Percentiles rank a stretch among this genome's conserved stretches.
These are phyloP conservation scores for Tanytarsus gracilentus DNA, from an alignment of 2,888 invertebrate genomes.

Conservation along the genomic window DNA sequence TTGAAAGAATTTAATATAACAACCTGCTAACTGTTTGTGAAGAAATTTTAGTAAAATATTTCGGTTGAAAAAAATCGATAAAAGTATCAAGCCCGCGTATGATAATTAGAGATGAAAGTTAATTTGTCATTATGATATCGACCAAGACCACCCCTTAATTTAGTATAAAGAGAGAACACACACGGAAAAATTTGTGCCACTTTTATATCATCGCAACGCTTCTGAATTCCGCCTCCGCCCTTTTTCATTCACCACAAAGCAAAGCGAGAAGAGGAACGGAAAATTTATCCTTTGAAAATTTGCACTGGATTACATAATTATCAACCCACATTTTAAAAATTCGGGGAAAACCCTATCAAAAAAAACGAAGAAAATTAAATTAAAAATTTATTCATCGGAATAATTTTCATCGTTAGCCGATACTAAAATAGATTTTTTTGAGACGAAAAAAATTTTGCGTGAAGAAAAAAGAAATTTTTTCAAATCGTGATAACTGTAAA, in stretches of 20 bases:
- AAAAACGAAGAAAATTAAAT: background rate
- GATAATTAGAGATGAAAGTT: no score
- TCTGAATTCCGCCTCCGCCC: conserved; percentile 2
- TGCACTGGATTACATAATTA: background rate
- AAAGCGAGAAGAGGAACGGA: background rate
- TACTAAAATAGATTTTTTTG: background rate
- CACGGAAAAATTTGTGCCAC: background rate
- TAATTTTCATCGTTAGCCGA: background rate
- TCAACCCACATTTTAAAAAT: background rate
- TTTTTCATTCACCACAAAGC: background rate
- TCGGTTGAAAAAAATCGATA: no score
- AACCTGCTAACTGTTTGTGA: no score
- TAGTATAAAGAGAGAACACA: no score
- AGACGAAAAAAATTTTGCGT: background rate
- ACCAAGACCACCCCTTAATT: no score
- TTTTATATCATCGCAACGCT: background rate
- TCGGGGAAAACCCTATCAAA: background rate
- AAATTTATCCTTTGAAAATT: conserved; percentile 3
- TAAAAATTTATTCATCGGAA: background rate
- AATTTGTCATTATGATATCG: no score
- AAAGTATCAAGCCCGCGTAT: no score
- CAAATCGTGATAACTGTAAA: conserved; percentile 1
- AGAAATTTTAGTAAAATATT: no score
- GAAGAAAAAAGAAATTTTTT: background rate
- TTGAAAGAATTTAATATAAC: no score